A percentile compares a stretch with the other conserved stretches of the same genome.
These are phyloP conservation scores for Sipha flava DNA, from an alignment of 1,140 invertebrate species.

Conservation along the genomic window DNA sequence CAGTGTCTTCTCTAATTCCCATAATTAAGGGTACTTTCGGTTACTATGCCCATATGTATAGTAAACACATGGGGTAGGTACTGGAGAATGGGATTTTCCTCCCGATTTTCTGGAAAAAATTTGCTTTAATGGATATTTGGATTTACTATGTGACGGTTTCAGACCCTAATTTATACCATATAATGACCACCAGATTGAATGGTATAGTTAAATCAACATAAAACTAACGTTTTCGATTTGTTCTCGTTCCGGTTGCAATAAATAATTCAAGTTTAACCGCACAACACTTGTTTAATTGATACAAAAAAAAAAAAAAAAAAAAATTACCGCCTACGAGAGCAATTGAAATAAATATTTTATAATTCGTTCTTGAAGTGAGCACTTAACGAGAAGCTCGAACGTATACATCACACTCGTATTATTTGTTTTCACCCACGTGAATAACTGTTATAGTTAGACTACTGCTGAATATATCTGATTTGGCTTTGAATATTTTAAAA, in stretches of 20 bases:
- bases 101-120: neutral
- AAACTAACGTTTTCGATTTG: no score
- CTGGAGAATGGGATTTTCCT: neutral
- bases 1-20: neutral
- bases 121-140: neutral
- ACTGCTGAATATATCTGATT: neutral
- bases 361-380: neutral
- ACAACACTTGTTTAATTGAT: no score
- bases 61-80: neutral
- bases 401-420: neutral
- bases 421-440: no score
- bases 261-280: no score
- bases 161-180: neutral
- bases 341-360: neutral
- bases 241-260: no score
- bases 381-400: neutral
- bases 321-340: no score
- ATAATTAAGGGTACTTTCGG: constrained; percentile 2
- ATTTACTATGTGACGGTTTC: neutral
- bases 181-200: neutral
- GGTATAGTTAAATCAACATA: neutral
- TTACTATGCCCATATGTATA: neutral
- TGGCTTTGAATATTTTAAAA: neutral
- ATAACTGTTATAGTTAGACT: neutral
- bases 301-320: neutral